Conservation (phyloP, 2,888 invertebrate species). For the Diplolepis rosae region DNA sequence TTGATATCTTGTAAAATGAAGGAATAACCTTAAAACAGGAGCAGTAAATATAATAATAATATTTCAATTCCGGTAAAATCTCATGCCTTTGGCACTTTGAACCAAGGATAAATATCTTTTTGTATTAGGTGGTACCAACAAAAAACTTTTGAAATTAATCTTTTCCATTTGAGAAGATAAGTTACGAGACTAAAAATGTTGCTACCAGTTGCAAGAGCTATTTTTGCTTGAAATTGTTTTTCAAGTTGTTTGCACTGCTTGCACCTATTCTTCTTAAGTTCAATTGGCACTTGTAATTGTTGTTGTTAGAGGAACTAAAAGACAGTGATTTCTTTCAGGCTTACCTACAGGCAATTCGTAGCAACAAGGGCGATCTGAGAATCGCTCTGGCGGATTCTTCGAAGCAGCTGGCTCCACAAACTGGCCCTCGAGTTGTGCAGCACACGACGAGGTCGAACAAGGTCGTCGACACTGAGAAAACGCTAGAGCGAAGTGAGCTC, state of each 20-base stretch:
- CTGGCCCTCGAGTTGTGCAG: slow-evolving; percentile 83
- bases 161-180: no score
- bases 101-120: no score
- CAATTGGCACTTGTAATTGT: not conserved
- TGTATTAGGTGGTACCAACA: no score
- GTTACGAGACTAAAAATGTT: not conserved
- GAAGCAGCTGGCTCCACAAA: slow-evolving; percentile 78
- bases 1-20: no score
- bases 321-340: slow-evolving; percentile 78
- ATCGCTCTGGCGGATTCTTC: slow-evolving; percentile 79
- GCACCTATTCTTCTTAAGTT: not conserved
- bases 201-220: not conserved
- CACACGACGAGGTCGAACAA: slow-evolving; percentile 86
- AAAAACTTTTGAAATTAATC: no score
- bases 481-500: slow-evolving; percentile 83
- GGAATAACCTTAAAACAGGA: no score
- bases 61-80: no score
- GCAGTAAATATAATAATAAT: no score
- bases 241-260: not conserved
- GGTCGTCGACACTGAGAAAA: slow-evolving; percentile 90
- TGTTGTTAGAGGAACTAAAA: not conserved
- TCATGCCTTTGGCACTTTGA: no score
- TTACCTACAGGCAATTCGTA: slow-evolving; percentile 81
- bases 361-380: slow-evolving; percentile 82
- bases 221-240: not conserved